Conservation (phyloP, 1,140 invertebrate species). For the Sarcophaga bullata region DNA sequence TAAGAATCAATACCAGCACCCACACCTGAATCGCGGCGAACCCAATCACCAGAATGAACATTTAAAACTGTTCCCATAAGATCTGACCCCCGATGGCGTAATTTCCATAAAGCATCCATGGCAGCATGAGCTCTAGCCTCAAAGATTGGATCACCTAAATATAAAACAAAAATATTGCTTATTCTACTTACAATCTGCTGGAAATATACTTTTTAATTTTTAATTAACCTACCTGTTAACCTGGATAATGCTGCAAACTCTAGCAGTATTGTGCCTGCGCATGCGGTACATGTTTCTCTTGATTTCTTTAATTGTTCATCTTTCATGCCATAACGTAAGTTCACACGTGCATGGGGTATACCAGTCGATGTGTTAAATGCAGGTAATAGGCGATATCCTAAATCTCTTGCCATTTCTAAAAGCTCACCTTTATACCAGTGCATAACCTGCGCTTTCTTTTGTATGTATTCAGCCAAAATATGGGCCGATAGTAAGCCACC, state of each 20-base stretch:
- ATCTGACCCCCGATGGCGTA: conserved; percentile 90
- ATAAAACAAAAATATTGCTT: background rate
- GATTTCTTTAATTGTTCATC: conserved; percentile 78
- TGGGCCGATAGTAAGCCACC: conserved; percentile 95
- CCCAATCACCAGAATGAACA: conserved; percentile 98
- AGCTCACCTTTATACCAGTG: conserved; percentile 94
- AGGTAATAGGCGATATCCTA: conserved; percentile 90
- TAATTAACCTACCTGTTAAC: conserved; percentile 74
- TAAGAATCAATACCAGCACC: conserved; percentile 99
- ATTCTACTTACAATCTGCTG: background rate
- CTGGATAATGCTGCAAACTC: conserved; percentile 96
- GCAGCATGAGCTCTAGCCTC: conserved; percentile 95
- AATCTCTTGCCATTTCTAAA: conserved; percentile 88
- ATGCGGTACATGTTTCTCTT: conserved; percentile 95
- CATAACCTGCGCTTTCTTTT: conserved; percentile 79
- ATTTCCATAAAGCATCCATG: conserved; percentile 97
- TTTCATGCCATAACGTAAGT: conserved; percentile 89
- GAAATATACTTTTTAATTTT: background rate
- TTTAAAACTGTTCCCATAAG: conserved; percentile 94
- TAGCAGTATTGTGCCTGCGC: conserved; percentile 97
- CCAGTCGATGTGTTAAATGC: conserved; percentile 99
- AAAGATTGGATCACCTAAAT: conserved; percentile 80
- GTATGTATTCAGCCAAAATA: conserved; percentile 85
- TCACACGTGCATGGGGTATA: conserved; percentile 94
- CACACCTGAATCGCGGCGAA: conserved; percentile 93